A percentile compares a stretch with the other conserved stretches of the same genome.
Evolutionary conservation across 35 echinoderm and acorn worm species (phyloP).

Genomic region (Ophioderma brevispina): DNA sequence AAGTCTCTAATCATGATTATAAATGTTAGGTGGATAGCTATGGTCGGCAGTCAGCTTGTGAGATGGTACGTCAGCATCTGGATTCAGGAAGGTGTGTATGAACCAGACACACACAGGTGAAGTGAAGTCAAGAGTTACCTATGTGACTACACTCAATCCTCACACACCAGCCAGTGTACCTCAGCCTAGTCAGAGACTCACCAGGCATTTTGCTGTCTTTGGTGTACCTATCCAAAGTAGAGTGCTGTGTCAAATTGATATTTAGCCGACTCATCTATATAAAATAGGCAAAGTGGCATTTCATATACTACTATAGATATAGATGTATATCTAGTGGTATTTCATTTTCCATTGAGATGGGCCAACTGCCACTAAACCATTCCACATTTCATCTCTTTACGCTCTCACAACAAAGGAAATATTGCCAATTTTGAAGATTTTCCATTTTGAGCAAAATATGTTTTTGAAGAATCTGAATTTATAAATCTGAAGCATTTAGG

Average conservation of each 20-base stretch:
- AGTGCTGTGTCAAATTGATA: constrained; percentile 1
- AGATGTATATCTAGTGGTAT: too few relatives aligned
- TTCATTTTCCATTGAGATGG: too few relatives aligned
- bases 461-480: too few relatives aligned
- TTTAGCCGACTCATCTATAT: too few relatives aligned
- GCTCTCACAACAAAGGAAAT: too few relatives aligned
- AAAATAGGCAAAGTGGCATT: too few relatives aligned
- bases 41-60: constrained; percentile 86
- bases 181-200: constrained; percentile 25
- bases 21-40: constrained; percentile 68
- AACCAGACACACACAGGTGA: constrained; percentile 77
- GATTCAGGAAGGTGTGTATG: constrained; percentile 94
- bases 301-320: too few relatives aligned
- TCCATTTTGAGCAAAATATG: too few relatives aligned
- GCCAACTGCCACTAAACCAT: too few relatives aligned
- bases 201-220: constrained; percentile 86
- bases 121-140: constrained; percentile 97
- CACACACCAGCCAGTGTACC: constrained; percentile 86
- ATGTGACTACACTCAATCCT: constrained; percentile 91
- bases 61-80: constrained; percentile 97
- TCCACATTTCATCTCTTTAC: too few relatives aligned
- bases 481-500: too few relatives aligned
- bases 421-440: too few relatives aligned
- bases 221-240: constrained; percentile 92
- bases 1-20: neutral